Evolutionary conservation across 2,888 invertebrate genomes (phyloP), one percentile per base, ranked within the genome.

Genomic region (Campoplex capitator): DNA sequence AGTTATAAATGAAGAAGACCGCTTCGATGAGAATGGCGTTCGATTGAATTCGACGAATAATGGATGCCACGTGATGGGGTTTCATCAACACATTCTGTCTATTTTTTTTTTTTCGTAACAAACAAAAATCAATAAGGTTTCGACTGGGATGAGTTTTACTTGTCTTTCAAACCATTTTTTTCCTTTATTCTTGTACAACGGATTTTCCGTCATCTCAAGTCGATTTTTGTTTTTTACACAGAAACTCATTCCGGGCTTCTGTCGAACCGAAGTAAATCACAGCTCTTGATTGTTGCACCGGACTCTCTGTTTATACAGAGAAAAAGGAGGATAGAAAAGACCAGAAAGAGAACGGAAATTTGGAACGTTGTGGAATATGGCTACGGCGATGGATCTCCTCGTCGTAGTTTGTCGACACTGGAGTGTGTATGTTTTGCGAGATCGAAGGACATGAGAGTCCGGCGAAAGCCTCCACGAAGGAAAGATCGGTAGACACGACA

Each of bases 281-380:
- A 91, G 91, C 87, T 90, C 88, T 89, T 90, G 92, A 93, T 93
- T 93, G 92, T 92, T 90, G 88, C 79, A 65, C 88, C 87, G 86
- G 88, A 87, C 88, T 87, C 84, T 68, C 62, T 92, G 91, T 93
- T 92, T 92, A 92, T 91, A 91, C 89, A 91, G 88, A 78, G 84
- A 80, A 88, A 85, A 86, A 86, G 86, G 80, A 77, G 68, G 62
- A 81, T 18, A 58, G 42, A 67, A 23, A 65, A 68, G 58, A 28
- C 58, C 18, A 62, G 78, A 62, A 51, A 56, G 76, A 78, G 45
- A 76, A 71, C 48, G 8, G 78, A 65, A 81, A 74, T n/a, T 78
- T 32, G 56, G 75, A 48, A 75, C 58, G 84, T n/a, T 76, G 80
- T 71, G 65, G 70, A 85, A 77, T 79, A 58, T 51, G 38, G 42